Evolutionary conservation across 2,113 vertebrate genomes (phyloP).

Genomic region (Tapirus terrestris): DNA sequence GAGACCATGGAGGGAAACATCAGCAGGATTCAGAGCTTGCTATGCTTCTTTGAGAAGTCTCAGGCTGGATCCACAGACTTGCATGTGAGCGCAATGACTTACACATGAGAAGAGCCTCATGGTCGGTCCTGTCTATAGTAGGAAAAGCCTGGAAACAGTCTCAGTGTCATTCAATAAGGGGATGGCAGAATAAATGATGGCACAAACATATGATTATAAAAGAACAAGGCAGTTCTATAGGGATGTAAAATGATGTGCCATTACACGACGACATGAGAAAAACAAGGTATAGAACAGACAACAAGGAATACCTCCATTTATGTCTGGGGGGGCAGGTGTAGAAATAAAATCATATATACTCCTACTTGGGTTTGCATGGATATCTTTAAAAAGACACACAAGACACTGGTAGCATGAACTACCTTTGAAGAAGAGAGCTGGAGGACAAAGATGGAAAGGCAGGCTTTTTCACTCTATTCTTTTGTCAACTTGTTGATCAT

Average conservation of each 20-base stretch:
- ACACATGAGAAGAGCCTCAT: background rate
- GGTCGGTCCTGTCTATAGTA: rapidly evolving
- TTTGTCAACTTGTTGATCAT: background rate
- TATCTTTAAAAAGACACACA: background rate
- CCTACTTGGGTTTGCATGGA: background rate
- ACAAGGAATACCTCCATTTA: background rate
- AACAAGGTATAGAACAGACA: background rate
- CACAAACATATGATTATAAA: background rate
- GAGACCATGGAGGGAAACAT: background rate
- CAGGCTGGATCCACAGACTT: too few relatives aligned
- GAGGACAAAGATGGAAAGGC: background rate
- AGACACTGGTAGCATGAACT: background rate
- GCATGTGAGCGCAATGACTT: background rate
- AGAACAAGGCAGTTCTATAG: background rate
- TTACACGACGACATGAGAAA: background rate
- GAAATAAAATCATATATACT: background rate
- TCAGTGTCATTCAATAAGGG: background rate
- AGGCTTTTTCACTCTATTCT: background rate
- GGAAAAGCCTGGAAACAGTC: background rate
- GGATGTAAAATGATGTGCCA: background rate
- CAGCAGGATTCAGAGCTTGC: background rate
- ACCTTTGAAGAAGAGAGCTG: background rate
- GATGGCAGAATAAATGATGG: background rate
- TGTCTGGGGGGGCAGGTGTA: background rate
- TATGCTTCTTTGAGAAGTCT: background rate